Base-by-base conservation (phyloP, 1,140 invertebrate genomes). In the Adelges cooleyi region DNA sequence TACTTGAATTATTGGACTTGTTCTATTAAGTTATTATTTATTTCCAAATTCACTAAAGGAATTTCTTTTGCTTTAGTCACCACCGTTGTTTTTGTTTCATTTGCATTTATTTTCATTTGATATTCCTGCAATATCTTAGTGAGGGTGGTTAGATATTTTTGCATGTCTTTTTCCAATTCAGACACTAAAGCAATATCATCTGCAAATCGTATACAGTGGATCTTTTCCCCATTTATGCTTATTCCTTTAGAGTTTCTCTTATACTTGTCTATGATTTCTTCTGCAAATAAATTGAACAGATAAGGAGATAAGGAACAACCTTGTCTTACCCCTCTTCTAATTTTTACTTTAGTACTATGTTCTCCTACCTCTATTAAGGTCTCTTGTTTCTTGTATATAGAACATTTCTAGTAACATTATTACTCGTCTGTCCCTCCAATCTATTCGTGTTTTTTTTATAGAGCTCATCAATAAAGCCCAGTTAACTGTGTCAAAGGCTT, bases 401-500 rank as follows among this genome's bases (percentile, higher is more conserved):
- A n/a, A n/a, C n/a, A n/a, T n/a, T n/a, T n/a, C n/a, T 33, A 52
- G 29, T 10, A 38, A 33, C 25, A 66, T 22, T 27, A 66, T 66
- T 38, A 66, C 4, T 50, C 65, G 17, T 50, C 65, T 52, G 11
- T 66, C 49, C 36, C 23, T 66, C 33, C 65, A 66, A 5, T 65
- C 59, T 46, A 65, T 65, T 51, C 48, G 18, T 65, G 46, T 38
- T 50, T 65, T 25, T 27, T 20, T 46, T 36, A 65, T 38, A 33
- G 36, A 22, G 46, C 51, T 65, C 27, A 65, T 50, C 18, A 65
- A 22, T 36, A 65, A 6, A 2, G 27, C 36, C 33, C 48, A 65
- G 18, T 51, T 38, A 10, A 65, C 65, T 38, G 27, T 51, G 33
- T 65, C 65, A 51, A 65, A 65, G 1, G 65, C 65, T 36, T 65